These are phyloP conservation scores for Clitarchus hookeri DNA, from an alignment of 2,888 invertebrate genomes.

Conservation along the genomic window DNA sequence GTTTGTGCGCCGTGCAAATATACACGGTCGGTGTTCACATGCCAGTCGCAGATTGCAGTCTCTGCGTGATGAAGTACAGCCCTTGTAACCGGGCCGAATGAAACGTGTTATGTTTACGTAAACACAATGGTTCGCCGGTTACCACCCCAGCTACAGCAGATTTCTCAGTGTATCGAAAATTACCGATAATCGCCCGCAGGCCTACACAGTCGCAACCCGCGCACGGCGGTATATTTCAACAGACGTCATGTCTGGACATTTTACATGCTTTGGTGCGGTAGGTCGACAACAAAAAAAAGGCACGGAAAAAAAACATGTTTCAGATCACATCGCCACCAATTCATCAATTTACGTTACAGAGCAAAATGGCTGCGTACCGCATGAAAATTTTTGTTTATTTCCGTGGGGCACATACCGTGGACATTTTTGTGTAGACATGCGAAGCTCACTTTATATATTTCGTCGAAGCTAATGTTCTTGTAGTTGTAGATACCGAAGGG, in stretches of 20 bases:
- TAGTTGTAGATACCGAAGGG: not conserved
- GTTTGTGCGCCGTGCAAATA: not conserved
- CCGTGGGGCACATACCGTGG: not conserved
- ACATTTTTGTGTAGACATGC: not conserved
- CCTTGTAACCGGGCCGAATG: not conserved
- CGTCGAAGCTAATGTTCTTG: not conserved
- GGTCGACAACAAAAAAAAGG: not conserved
- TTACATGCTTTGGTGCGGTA: not conserved
- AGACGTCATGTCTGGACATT: not conserved
- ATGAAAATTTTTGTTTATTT: not conserved
- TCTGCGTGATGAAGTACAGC: not conserved
- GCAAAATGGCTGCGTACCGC: not conserved
- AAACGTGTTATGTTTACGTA: constrained; percentile 9
- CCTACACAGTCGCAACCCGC: not conserved
- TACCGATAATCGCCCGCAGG: not conserved
- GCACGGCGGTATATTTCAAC: not conserved
- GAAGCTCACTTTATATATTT: not conserved
- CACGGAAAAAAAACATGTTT: not conserved
- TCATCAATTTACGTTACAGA: not conserved
- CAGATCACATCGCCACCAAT: not conserved
- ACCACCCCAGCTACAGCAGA: not conserved
- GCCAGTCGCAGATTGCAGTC: not conserved
- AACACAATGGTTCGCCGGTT: not conserved
- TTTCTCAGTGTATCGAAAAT: constrained; percentile 10
- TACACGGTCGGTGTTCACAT: not conserved